A percentile compares a stretch with the other conserved stretches of the same genome.
phyloP scores from a whole-genome alignment of 53 echinoderm and acorn worm species.

The Crossaster papposus region DNA sequence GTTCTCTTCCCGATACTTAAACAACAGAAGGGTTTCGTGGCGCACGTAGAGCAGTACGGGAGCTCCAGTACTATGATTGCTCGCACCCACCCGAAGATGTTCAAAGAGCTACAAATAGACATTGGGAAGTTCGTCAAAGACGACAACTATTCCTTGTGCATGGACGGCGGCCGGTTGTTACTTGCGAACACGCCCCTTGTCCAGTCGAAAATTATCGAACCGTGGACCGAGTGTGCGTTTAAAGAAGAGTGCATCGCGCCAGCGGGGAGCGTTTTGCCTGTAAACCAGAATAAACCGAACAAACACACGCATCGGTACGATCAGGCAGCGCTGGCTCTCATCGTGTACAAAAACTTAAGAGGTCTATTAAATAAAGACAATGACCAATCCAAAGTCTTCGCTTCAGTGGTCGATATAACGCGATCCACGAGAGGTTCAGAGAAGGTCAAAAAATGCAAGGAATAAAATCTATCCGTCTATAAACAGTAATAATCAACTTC shows the following conservation, averaged over 20 bases:
- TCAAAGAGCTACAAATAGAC: not conserved
- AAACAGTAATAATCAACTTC: no score
- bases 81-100: conserved; percentile 27
- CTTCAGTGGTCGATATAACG: not conserved
- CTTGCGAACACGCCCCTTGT: no score
- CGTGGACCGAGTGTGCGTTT: no score
- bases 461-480: no score
- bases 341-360: conserved; percentile 3
- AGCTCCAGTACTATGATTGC: not conserved
- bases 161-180: not conserved
- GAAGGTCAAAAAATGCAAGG: not conserved
- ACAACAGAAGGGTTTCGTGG: conserved; percentile 12
- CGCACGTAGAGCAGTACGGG: not conserved
- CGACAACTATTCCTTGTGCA: no score
- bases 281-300: not conserved
- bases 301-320: conserved; percentile 8
- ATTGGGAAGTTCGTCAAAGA: no score
- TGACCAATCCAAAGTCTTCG: not conserved
- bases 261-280: not conserved
- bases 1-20: no score
- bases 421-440: not conserved
- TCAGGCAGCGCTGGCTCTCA: not conserved
- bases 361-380: no score
- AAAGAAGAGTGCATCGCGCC: no score
- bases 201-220: no score